Conservation (phyloP, 2,888 invertebrate species). For the Andricus curvator region DNA sequence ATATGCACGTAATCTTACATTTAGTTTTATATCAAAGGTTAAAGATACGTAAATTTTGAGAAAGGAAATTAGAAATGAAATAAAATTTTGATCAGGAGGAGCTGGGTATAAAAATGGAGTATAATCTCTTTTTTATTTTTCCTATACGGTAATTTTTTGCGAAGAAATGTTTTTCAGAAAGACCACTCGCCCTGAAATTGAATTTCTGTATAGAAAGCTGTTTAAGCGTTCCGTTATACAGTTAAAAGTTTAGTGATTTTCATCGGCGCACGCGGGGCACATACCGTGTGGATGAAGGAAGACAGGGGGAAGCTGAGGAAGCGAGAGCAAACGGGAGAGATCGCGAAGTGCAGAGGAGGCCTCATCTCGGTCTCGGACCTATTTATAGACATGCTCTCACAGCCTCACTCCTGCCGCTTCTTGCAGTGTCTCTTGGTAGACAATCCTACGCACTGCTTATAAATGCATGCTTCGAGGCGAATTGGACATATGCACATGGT, state of each 20-base stretch:
- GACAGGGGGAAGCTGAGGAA: conserved; percentile 28
- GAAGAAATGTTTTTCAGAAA: not conserved
- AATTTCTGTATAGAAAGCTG: conserved; percentile 47
- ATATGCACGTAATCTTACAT: not conserved
- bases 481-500: conserved; percentile 33
- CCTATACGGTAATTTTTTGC: not conserved
- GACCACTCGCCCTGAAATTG: conserved; percentile 55
- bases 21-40: not conserved
- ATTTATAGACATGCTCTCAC: conserved; percentile 77
- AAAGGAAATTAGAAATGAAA: not conserved
- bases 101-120: not conserved
- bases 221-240: conserved; percentile 42
- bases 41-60: not conserved
- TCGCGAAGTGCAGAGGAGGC: conserved; percentile 72
- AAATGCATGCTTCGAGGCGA: conserved; percentile 15
- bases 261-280: conserved; percentile 21
- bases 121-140: not conserved
- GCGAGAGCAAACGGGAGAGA: conserved; percentile 52
- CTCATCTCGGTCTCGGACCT: conserved; percentile 75
- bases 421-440: conserved; percentile 69
- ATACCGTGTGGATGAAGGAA: conserved; percentile 10
- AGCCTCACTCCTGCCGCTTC: conserved; percentile 75
- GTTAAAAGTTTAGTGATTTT: conserved; percentile 36
- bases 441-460: conserved; percentile 38
- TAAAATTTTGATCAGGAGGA: not conserved